phyloP scores from a whole-genome alignment of 2,113 vertebrate species.

The Chiloscyllium plagiosum region DNA sequence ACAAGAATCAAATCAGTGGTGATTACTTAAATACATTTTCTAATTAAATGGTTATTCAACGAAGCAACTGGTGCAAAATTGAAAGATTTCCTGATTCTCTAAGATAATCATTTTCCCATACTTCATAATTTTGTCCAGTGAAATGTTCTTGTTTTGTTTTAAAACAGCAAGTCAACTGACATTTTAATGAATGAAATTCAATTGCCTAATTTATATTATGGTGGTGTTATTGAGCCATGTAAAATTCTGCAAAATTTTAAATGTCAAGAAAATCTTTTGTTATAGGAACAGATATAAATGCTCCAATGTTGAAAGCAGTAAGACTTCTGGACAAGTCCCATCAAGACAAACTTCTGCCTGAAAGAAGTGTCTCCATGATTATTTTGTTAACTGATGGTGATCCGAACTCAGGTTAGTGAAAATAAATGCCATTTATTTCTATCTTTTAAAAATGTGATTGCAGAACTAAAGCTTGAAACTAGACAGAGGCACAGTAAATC shows the following conservation, averaged over 20 bases:
- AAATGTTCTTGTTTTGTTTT: not conserved
- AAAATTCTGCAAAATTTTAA: not conserved
- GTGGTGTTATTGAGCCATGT: not conserved
- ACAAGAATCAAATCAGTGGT: not conserved
- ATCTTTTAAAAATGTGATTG: not conserved
- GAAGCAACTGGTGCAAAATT: not conserved
- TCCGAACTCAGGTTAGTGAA: constrained; percentile 65
- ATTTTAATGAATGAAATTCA: not conserved
- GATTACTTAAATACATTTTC: not conserved
- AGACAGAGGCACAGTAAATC: not conserved
- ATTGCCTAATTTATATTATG: not conserved
- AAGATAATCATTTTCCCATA: not conserved
- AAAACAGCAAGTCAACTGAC: not conserved
- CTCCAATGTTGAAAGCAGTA: constrained; percentile 67
- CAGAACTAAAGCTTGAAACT: not conserved
- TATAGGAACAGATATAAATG: constrained; percentile 77
- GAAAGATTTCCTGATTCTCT: not conserved
- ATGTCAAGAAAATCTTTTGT: constrained; percentile 40
- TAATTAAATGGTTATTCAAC: not conserved
- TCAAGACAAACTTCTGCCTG: constrained; percentile 48
- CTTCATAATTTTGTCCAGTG: not conserved
- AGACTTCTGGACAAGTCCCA: constrained; percentile 61
- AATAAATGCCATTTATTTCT: not conserved
- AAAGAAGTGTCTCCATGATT: constrained; percentile 71
- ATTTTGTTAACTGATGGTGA: constrained; percentile 88